Conservation (phyloP, 2,113 vertebrate species). For the Natator depressus region DNA sequence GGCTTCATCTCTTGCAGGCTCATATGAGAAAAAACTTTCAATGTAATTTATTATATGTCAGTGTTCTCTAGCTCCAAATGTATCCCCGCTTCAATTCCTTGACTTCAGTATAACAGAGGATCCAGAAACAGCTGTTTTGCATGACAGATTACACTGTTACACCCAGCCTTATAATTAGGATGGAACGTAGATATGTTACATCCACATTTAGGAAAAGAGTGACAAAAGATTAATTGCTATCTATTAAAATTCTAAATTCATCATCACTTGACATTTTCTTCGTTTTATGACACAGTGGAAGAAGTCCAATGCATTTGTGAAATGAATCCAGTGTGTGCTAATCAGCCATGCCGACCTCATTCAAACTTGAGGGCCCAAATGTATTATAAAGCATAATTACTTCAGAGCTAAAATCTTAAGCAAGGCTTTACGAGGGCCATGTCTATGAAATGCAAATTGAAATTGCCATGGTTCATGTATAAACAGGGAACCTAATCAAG, state of each 20-base stretch:
- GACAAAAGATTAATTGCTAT: constrained; percentile 73
- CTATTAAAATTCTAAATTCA: constrained; percentile 76
- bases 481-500: constrained; percentile 61
- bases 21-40: not conserved
- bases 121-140: constrained; percentile 56
- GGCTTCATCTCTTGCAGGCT: not conserved
- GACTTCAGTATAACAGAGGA: constrained; percentile 16
- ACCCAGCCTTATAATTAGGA: constrained; percentile 59
- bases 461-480: constrained; percentile 35
- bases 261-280: constrained; percentile 59
- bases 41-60: not conserved
- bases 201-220: constrained; percentile 24
- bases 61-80: not conserved
- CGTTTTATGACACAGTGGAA: constrained; percentile 49
- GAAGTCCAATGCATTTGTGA: constrained; percentile 55
- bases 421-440: constrained; percentile 31
- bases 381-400: constrained; percentile 74
- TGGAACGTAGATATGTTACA: constrained; percentile 47
- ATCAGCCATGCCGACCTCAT: constrained; percentile 49
- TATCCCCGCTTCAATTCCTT: not conserved
- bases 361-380: constrained; percentile 65
- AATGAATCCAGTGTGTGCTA: constrained; percentile 43
- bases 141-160: constrained; percentile 59
- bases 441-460: constrained; percentile 67
- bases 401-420: constrained; percentile 68